Evolutionary conservation across 2,113 vertebrate genomes (phyloP), one percentile per base, ranked within the genome.

Genomic region (Pagrus major): DNA sequence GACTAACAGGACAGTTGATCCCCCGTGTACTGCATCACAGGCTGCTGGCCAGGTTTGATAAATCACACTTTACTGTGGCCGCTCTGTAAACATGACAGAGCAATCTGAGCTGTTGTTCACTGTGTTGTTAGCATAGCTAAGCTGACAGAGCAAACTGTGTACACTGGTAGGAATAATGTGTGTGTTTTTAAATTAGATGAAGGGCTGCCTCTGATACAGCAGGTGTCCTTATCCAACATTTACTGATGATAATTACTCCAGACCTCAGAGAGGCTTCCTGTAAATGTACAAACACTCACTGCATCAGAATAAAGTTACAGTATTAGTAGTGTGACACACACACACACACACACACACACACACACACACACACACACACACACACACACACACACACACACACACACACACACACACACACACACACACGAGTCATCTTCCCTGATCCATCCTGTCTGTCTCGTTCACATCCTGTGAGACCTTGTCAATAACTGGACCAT

Each of bases 361-460:
- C n/a, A n/a, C n/a, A n/a, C n/a, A n/a, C n/a, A n/a, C n/a, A n/a
- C n/a, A n/a, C n/a, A n/a, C n/a, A n/a, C n/a, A n/a, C n/a, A n/a
- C n/a, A n/a, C n/a, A n/a, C n/a, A n/a, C n/a, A n/a, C n/a, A n/a
- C n/a, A n/a, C n/a, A n/a, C n/a, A n/a, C n/a, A n/a, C n/a, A n/a
- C n/a, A n/a, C n/a, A n/a, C n/a, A n/a, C n/a, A n/a, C n/a, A n/a
- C n/a, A n/a, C n/a, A n/a, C n/a, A n/a, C n/a, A n/a, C n/a, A n/a
- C n/a, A n/a, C n/a, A n/a, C n/a, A n/a, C n/a, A n/a, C n/a, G 71
- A 65, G 49, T 75, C 71, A 21, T 76, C 60, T 72, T 63, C 66
- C 54, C 21, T 41, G 9, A 67, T 63, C 63, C 35, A 54, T 51
- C 56, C 47, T 25, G 44, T 73, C 74, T 39, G 49, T 78, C 63